A percentile compares a stretch with the other conserved stretches of the same genome.
Evolutionary conservation across 2,113 vertebrate genomes (phyloP).

Genomic region (Calypte anna): DNA sequence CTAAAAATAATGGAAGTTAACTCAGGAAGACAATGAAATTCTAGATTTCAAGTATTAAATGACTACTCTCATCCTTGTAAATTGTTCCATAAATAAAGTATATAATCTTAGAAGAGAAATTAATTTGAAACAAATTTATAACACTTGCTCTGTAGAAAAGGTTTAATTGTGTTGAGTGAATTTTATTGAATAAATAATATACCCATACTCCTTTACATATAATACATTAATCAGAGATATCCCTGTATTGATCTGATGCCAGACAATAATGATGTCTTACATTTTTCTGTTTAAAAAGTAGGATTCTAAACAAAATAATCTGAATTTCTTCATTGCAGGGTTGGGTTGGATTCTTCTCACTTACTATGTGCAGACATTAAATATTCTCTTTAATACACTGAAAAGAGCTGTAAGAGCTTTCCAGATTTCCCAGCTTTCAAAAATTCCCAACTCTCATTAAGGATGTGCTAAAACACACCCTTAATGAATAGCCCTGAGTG

Average conservation of each 20-base stretch:
- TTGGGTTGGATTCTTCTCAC: not conserved
- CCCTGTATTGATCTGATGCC: not conserved
- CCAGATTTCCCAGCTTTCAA: not conserved
- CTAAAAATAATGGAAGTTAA: not conserved
- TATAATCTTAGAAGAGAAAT: not conserved
- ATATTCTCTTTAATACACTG: not conserved
- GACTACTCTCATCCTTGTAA: not conserved
- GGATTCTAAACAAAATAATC: not conserved
- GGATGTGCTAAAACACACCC: not conserved
- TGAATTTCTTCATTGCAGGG: not conserved
- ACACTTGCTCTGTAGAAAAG: not conserved
- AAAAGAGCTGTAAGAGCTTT: not conserved
- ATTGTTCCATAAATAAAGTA: not conserved
- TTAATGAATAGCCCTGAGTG: not conserved
- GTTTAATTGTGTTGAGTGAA: not conserved
- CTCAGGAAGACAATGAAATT: not conserved
- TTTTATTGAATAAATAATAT: not conserved
- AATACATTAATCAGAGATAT: not conserved
- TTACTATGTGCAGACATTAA: not conserved
- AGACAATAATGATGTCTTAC: not conserved
- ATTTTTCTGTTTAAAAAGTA: not conserved
- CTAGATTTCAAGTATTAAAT: not conserved
- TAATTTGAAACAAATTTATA: not conserved
- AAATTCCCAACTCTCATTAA: not conserved
- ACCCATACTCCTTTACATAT: not conserved